These are phyloP conservation scores for Meloidogyne exigua DNA, from an alignment of 1,140 invertebrate species.

Conservation along the genomic window DNA sequence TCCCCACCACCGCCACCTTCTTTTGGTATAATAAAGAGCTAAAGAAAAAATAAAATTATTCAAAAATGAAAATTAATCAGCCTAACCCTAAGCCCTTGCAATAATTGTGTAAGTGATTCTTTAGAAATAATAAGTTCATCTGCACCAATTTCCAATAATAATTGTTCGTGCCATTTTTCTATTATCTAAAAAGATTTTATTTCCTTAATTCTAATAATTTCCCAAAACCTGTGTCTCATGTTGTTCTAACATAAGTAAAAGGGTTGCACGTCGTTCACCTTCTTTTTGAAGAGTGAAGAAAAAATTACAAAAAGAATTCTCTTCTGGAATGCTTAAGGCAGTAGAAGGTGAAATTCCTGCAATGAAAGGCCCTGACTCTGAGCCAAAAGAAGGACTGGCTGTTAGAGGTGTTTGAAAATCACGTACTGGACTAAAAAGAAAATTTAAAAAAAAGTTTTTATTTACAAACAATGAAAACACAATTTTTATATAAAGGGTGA, in stretches of 20 bases:
- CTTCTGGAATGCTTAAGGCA: slow-evolving; percentile 56
- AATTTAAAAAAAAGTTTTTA: not conserved
- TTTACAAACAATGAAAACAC: not conserved
- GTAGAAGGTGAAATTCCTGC: slow-evolving; percentile 52
- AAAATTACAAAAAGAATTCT: slow-evolving; percentile 74
- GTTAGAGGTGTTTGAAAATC: slow-evolving; percentile 54
- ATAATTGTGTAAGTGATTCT: slow-evolving; percentile 75
- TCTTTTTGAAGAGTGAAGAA: slow-evolving; percentile 96
- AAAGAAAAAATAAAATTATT: not conserved
- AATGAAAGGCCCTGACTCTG: slow-evolving; percentile 43
- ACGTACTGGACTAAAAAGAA: slow-evolving; percentile 46
- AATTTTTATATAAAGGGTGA: not conserved
- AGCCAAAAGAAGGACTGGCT: slow-evolving; percentile 65
- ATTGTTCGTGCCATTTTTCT: slow-evolving; percentile 63
- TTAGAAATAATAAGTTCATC: slow-evolving; percentile 28
- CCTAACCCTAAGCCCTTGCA: slow-evolving; percentile 78
- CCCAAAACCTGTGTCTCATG: slow-evolving; percentile 75
- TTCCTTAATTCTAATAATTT: not conserved
- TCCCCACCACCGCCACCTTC: slow-evolving; percentile 64
- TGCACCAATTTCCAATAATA: slow-evolving; percentile 36
- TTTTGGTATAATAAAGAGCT: slow-evolving; percentile 70
- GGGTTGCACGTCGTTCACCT: slow-evolving; percentile 84
- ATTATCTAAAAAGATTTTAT: slow-evolving; percentile 61
- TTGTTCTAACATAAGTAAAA: slow-evolving; percentile 82
- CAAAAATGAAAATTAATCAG: slow-evolving; percentile 65